Percentiles rank a stretch among this genome's conserved stretches.
phyloP scores from a whole-genome alignment of 2,797 vertebrate genomes.

The Petrocephalus schoutedeni region DNA sequence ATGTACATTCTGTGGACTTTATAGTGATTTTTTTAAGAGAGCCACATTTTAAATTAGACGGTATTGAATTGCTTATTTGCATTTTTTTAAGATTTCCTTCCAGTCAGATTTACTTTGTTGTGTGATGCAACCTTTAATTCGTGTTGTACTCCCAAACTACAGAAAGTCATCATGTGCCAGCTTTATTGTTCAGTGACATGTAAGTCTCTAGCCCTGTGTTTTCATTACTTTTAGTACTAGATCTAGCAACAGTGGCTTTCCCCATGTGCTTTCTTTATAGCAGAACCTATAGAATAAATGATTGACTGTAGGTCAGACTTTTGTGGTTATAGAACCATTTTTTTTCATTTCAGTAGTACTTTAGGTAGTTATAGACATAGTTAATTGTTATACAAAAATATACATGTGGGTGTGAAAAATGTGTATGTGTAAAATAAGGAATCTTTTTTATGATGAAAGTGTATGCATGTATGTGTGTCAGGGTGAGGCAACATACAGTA shows the following conservation, averaged over 20 bases:
- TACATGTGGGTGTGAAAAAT: not conserved
- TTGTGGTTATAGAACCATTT: not conserved
- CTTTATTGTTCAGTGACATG: constrained; percentile 55
- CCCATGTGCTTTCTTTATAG: not conserved
- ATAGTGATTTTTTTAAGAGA: not conserved
- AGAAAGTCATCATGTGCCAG: constrained; percentile 50
- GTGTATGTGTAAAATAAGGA: not conserved
- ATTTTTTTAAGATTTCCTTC: not conserved
- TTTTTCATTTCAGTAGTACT: not conserved
- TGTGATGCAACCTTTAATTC: constrained; percentile 5
- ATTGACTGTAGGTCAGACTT: constrained; percentile 10
- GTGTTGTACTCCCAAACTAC: constrained; percentile 54
- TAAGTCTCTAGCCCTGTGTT: constrained; percentile 52
- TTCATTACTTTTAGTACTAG: constrained; percentile 43
- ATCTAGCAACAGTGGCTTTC: constrained; percentile 22
- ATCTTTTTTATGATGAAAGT: not conserved
- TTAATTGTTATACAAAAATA: not conserved
- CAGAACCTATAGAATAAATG: constrained; percentile 1
- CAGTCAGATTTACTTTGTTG: not conserved
- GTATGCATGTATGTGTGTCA: not conserved
- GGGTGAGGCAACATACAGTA: not conserved
- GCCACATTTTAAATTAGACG: not conserved
- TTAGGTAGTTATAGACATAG: not conserved
- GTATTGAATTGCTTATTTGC: not conserved
- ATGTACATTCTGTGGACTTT: not conserved